Base-by-base conservation (phyloP, 2,113 vertebrate genomes). In the Nerophis lumbriciformis region DNA sequence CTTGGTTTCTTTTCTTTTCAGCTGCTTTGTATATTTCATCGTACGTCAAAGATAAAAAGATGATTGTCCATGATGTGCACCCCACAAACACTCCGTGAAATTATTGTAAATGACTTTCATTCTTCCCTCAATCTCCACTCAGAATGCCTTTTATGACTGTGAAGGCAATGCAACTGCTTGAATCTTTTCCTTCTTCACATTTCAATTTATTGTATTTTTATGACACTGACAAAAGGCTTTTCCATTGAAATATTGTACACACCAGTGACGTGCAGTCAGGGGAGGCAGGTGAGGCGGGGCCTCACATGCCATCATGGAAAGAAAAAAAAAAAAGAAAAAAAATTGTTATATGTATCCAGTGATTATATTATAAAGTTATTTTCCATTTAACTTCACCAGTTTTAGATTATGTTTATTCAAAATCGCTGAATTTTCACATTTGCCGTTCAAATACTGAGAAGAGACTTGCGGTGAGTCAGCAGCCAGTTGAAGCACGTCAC, bases 1-100 rank as follows among this genome's bases (percentile, higher is more conserved):
- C 78, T 86, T 72, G 48, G 53, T 64, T 75, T 73, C 57, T 51
- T 79, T 80, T 55, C 63, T 66, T 67, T 77, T 80, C 62, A 58
- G 37, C 56, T 49, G 61, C 69, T 69, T 39, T 52, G 21, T 28
- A 16, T 68, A 61, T 73, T 77, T 79, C 56, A 58, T 79, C 71
- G 65, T 61, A 57, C 35, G 53, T 71, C 70, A 78, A 60, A 75
- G 65, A 78, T 59, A 28, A 55, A 55, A 64, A 65, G 74, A 79
- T 60, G 54, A 63, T 59, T 13, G 16, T 76, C 55, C 68, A 50
- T 45, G 60, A 44, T 10, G 59, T 45, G 53, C 71, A 60, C 61
- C 64, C 42, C 48, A 36, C 67, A 66, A 73, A 61, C 65, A 42
- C 60, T 48, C 42, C 62, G 19, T 69, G 51, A 69, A 77, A 65